These are phyloP conservation scores for Hyles euphorbiae DNA, from an alignment of 1,140 invertebrate genomes.

Conservation along the genomic window DNA sequence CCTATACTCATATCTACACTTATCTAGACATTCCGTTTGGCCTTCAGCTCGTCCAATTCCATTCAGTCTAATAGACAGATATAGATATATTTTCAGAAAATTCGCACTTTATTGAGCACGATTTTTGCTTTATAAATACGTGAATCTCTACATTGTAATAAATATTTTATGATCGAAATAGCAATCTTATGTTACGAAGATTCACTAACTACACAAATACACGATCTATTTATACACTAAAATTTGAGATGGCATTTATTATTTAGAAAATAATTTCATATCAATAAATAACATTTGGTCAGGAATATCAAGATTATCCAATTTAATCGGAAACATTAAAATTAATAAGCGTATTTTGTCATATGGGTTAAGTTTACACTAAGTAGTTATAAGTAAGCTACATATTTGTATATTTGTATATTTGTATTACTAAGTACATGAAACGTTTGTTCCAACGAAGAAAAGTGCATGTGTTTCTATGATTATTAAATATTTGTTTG, in stretches of 20 bases:
- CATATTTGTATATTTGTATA: constrained; percentile 28
- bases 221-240: constrained; percentile 35
- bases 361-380: constrained; percentile 54
- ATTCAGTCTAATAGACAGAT: constrained; percentile 28
- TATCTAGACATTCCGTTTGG: constrained; percentile 10
- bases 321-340: constrained; percentile 71
- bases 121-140: constrained; percentile 15
- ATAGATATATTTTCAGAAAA: constrained; percentile 17
- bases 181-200: not conserved
- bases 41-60: constrained; percentile 15
- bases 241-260: constrained; percentile 44
- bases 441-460: constrained; percentile 27
- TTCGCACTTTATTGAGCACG: constrained; percentile 16
- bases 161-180: constrained; percentile 1
- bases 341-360: constrained; percentile 73
- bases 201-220: constrained; percentile 4
- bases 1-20: constrained; percentile 7
- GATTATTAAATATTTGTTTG: constrained; percentile 42
- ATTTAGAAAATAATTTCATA: constrained; percentile 51
- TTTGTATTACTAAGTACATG: constrained; percentile 23
- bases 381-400: constrained; percentile 32
- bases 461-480: constrained; percentile 38
- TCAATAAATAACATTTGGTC: constrained; percentile 64
- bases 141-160: constrained; percentile 1
- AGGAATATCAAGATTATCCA: constrained; percentile 67